Base-by-base conservation (phyloP, 1,140 invertebrate genomes). In the Drosophila elegans region DNA sequence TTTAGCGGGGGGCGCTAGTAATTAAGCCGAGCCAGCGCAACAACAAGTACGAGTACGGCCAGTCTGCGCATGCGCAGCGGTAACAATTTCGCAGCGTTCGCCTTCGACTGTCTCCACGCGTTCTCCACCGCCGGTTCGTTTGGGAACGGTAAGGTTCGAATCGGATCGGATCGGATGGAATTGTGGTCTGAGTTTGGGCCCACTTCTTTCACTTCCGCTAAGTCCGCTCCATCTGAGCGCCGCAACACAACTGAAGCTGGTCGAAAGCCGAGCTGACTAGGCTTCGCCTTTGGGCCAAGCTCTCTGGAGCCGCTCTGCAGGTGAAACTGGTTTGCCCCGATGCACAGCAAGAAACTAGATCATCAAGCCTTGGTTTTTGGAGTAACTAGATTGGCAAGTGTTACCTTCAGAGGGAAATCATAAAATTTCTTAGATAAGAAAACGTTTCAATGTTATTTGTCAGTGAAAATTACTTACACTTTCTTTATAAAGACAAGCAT, bases 161-260 rank as follows among this genome's bases (percentile, higher is more conserved):
- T 46, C n/a, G 62, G 39, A 45, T 63, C 51, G 51, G 29, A 21
- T 34, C 4, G 42, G 29, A 21, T 34, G 2, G 42, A 9, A 44
- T 41, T 27, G 7, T 32, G 48, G 29, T 34, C 27, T 32, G 10
- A 57, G 32, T 34, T 21, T 21, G 38, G 34, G 52, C 57, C 57
- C 34, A 32, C 78, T 69, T 52, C 55, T 60, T 63, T 3, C 41
- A 60, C 44, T 53, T 72, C 52, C 53, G 53, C 25, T 25, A 57
- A 44, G 74, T 78, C 82, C 62, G 80, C 72, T 89, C 83, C 42
- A 83, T 73, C 81, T 61, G 80, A 88, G 84, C 84, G 63, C 75
- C 83, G 84, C 79, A 81, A 64, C 86, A 69, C 84, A 89, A 88
- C 83, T 88, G 84, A 75, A 48, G 66, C 55, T 81, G 69, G 56